Conservation (phyloP, 2,113 vertebrate species). For the Salminus brasiliensis region DNA sequence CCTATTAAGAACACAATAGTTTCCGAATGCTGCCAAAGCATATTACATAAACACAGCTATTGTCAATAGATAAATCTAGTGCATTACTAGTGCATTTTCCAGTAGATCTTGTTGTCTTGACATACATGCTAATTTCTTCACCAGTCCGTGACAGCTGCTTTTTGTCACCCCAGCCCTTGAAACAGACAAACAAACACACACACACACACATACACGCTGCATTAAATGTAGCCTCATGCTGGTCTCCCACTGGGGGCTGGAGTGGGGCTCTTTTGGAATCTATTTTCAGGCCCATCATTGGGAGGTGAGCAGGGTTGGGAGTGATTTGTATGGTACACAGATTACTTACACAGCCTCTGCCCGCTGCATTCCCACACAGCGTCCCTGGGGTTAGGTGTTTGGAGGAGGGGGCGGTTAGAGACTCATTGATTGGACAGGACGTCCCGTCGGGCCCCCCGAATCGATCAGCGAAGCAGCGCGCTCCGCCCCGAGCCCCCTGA, state of each 20-base stretch:
- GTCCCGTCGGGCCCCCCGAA: constrained; percentile 61
- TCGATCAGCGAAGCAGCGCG: constrained; percentile 72
- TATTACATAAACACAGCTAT: too few species aligned
- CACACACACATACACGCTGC: not conserved
- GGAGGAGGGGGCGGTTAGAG: constrained; percentile 51
- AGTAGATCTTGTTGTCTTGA: not conserved
- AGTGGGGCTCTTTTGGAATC: constrained; percentile 21
- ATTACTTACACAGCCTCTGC: constrained; percentile 59
- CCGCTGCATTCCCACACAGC: constrained; percentile 57
- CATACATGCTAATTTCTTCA: not conserved
- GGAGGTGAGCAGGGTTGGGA: constrained; percentile 2
- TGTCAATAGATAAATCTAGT: too few species aligned
- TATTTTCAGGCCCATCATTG: constrained; percentile 37
- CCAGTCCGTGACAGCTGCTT: not conserved
- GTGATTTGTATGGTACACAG: constrained; percentile 42
- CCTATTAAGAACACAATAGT: too few species aligned
- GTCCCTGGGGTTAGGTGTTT: constrained; percentile 52
- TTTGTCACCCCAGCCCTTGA: not conserved
- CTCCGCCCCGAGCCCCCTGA: constrained; percentile 55
- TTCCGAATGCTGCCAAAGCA: too few species aligned
- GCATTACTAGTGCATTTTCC: not conserved
- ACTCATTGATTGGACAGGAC: constrained; percentile 76
- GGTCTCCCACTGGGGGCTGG: not conserved
- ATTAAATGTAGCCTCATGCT: constrained; percentile 18
- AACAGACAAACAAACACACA: not conserved